Evolutionary conservation across 37 sponge, comb jelly and placozoan species (phyloP).

Genomic region (Halichondria panicea): DNA sequence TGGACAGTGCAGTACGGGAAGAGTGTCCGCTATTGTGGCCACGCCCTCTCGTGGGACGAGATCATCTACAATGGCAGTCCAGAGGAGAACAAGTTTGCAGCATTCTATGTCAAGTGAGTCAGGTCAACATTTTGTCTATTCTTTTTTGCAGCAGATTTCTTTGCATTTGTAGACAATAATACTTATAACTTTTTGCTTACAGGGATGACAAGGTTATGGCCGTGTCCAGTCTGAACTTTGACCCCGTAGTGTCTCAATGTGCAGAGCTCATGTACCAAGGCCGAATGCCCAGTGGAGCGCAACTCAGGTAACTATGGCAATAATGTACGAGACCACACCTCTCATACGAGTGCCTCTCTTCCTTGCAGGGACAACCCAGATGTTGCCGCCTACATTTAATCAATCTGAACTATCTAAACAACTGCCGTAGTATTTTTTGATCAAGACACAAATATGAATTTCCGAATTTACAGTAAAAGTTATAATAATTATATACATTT

Average conservation of each 20-base stretch:
- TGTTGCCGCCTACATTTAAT: constrained; percentile 19
- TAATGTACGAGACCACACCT: not conserved
- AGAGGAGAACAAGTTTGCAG: constrained; percentile 82
- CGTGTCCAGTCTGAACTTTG: constrained; percentile 63
- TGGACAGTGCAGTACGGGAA: constrained; percentile 94
- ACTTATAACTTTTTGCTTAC: not conserved
- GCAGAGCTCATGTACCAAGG: constrained; percentile 80
- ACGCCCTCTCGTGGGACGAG: constrained; percentile 78
- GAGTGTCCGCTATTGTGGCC: constrained; percentile 86
- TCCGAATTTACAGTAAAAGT: not conserved
- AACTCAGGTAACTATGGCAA: constrained; percentile 44
- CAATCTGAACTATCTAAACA: not conserved
- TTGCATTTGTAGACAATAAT: not conserved
- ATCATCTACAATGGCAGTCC: constrained; percentile 77
- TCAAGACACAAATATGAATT: not conserved
- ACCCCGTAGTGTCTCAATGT: constrained; percentile 73
- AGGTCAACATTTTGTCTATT: not conserved
- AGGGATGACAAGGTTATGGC: constrained; percentile 82
- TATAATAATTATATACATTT: not conserved
- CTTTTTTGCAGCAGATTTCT: not conserved
- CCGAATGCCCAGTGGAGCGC: constrained; percentile 61
- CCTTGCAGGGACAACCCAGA: constrained; percentile 22
- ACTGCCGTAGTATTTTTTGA: too few relatives aligned
- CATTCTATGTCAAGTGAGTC: constrained; percentile 74
- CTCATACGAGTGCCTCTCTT: not conserved